Evolutionary conservation across 1,140 invertebrate genomes (phyloP).

Genomic region (Phymorhynchus buccinoides): DNA sequence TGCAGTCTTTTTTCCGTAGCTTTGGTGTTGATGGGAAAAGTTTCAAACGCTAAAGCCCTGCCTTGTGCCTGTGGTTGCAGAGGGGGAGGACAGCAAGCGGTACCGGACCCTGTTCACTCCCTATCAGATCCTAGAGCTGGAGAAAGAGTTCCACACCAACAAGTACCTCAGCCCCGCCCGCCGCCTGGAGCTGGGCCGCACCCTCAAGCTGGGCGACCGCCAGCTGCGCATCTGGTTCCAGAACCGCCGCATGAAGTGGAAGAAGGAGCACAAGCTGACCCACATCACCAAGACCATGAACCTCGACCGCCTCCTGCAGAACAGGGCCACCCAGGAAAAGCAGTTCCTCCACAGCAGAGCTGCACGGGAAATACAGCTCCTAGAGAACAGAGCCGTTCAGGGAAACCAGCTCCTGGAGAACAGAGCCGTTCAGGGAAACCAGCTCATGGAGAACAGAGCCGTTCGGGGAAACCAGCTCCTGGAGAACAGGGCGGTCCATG

Average conservation of each 20-base stretch:
- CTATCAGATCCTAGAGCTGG: neutral
- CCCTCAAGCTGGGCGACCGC: neutral
- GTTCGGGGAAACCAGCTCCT: too few relatives aligned
- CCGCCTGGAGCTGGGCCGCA: neutral
- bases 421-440: too few relatives aligned
- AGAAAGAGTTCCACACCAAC: conserved; percentile 7
- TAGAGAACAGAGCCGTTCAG: too few relatives aligned
- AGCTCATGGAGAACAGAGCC: too few relatives aligned
- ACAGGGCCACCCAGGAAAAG: neutral
- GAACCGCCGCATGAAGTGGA: neutral
- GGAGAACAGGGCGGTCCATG: too few relatives aligned
- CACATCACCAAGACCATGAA: conserved; percentile 7
- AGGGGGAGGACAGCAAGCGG: neutral
- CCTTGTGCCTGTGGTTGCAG: neutral
- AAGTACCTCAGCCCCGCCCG: neutral
- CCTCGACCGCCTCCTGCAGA: neutral
- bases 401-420: too few relatives aligned
- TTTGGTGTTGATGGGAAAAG: too few relatives aligned
- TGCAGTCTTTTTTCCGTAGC: too few relatives aligned
- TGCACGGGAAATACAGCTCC: too few relatives aligned
- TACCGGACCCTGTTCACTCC: conserved; percentile 6
- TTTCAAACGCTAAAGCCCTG: neutral
- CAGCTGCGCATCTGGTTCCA: conserved; percentile 6
- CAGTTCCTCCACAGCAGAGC: too few relatives aligned
- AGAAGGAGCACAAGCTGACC: conserved; percentile 1